Percentiles rank a stretch among this genome's conserved stretches.
phyloP scores from a whole-genome alignment of 2,113 vertebrate genomes.

The Anguilla rostrata region DNA sequence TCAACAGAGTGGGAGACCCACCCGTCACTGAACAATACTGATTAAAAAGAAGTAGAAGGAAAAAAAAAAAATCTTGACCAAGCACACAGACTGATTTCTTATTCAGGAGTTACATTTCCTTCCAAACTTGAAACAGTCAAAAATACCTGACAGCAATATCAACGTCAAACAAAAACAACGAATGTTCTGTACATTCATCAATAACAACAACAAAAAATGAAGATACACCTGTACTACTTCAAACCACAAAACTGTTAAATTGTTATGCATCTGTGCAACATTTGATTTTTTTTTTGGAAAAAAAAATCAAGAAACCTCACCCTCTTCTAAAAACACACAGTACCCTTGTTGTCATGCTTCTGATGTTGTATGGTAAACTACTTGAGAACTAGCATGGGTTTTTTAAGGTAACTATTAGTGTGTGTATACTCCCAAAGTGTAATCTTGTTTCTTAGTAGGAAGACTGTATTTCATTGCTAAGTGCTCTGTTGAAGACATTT shows the following conservation, averaged over 20 bases:
- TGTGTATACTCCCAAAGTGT: constrained; percentile 61
- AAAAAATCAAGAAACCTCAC: constrained; percentile 37
- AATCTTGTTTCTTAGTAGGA: constrained; percentile 66
- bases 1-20: constrained; percentile 40
- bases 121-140: constrained; percentile 65
- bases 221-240: background rate
- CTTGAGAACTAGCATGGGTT: constrained; percentile 72
- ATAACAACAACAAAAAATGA: background rate
- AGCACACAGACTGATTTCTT: constrained; percentile 42
- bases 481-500: constrained; percentile 73
- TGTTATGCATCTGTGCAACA: constrained; percentile 55
- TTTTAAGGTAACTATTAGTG: constrained; percentile 71
- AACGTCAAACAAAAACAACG: background rate
- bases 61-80: constrained; percentile 38
- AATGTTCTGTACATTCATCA: background rate
- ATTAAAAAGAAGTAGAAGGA: constrained; percentile 38
- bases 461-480: constrained; percentile 76
- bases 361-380: constrained; percentile 73
- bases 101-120: constrained; percentile 69
- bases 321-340: constrained; percentile 46
- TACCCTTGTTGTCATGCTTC: constrained; percentile 52
- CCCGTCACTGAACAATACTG: constrained; percentile 37
- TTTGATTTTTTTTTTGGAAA: constrained; percentile 19
- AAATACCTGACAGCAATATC: constrained; percentile 35
- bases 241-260: background rate